phyloP scores from a whole-genome alignment of 2,888 invertebrate species.

The Agonopterix heracliana region DNA sequence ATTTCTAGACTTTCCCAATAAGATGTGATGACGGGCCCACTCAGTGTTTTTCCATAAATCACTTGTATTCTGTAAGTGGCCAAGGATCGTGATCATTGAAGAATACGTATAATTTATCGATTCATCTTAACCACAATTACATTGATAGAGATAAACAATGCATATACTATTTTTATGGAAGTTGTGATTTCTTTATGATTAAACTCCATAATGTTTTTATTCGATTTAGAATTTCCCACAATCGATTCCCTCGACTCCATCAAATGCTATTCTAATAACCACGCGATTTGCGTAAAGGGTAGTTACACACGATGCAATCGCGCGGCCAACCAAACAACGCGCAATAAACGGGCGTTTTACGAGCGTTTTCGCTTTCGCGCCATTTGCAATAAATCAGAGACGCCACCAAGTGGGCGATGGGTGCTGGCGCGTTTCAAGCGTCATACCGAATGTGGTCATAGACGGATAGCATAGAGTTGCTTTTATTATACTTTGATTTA shows the following conservation, averaged over 20 bases:
- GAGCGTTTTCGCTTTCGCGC: constrained; percentile 73
- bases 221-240: too few species aligned
- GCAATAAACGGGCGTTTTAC: constrained; percentile 63
- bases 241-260: constrained; percentile 15
- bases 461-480: constrained; percentile 27
- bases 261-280: constrained; percentile 40
- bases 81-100: too few species aligned
- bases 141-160: too few species aligned
- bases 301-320: constrained; percentile 50
- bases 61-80: too few species aligned
- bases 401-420: constrained; percentile 61
- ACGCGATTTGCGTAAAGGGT: constrained; percentile 43
- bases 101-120: too few species aligned
- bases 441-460: constrained; percentile 47
- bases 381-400: constrained; percentile 73
- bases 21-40: too few species aligned
- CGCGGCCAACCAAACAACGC: constrained; percentile 51
- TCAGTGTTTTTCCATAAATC: too few species aligned
- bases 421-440: constrained; percentile 33
- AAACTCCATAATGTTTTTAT: too few species aligned
- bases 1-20: too few species aligned
- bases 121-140: too few species aligned
- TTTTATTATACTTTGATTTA: constrained; percentile 9
- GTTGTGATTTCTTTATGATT: too few species aligned
- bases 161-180: too few species aligned